Base-by-base conservation (phyloP, 2,797 vertebrate species). In the Danio aesculapii region DNA sequence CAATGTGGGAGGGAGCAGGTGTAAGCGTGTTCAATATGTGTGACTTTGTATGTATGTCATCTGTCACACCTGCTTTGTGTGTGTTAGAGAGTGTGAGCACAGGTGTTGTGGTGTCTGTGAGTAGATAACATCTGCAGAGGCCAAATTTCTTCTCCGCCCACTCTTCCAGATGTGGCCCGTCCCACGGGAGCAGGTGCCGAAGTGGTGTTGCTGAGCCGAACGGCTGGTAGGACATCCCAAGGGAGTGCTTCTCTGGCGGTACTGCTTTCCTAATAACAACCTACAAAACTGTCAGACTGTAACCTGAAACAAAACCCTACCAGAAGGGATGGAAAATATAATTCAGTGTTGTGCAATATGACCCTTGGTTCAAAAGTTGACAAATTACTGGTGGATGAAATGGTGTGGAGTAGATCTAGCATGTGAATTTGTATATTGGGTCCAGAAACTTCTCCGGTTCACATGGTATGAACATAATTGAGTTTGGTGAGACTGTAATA, bases 61-160 rank as follows among this genome's bases (percentile, higher is more conserved):
- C 74, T 30, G 78, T 66, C 57, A 64, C 78, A 43, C 78, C 78
- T 81, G 69, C 78, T 72, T 71, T 79, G 77, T 79, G 39, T 52
- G 59, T 81, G 75, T 44, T 19, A 44, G 13, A 52, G 68, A 81
- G 75, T 77, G 52, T 69, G 79, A 82, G 52, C 77, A 73, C 75
- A 81, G 74, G 70, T 72, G 85, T 73, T 86, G 62, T 58, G 44
- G n/a, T 17, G 68, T 75, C 58, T 71, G 68, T 75, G 75, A 82
- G 77, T 50, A 63, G 72, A 55, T 79, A 85, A 84, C 86, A 88
- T 85, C 85, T 86, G 86, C 62, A 53, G 72, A 12, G 75, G 53
- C 72, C 74, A 77, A 83, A 86, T 79, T 79, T 77, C 66, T 77
- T 63, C 30, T 66, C 72, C 9, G 6, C 52, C 58, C 55, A 43